These are phyloP conservation scores for Isoperla grammatica DNA, from an alignment of 2,888 invertebrate species.

Conservation along the genomic window DNA sequence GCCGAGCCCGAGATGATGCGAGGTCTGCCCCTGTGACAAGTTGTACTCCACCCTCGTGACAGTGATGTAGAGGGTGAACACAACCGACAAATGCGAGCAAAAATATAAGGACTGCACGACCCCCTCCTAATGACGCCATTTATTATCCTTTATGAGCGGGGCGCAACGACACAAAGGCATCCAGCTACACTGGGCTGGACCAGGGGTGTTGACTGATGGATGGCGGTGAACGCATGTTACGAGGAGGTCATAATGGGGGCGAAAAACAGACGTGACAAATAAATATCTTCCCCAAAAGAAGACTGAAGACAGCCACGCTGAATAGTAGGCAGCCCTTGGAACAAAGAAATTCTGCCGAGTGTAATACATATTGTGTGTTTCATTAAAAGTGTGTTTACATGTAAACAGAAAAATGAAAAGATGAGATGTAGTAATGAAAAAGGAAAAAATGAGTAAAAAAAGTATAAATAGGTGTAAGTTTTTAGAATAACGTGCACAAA, in stretches of 20 bases:
- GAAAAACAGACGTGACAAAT: too few species aligned
- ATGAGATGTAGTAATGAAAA: too few species aligned
- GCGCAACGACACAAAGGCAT: constrained; percentile 34
- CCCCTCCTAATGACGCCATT: constrained; percentile 46
- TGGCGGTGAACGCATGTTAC: constrained; percentile 6
- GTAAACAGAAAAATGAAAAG: too few species aligned
- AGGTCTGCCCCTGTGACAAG: constrained; percentile 32
- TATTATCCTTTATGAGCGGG: constrained; percentile 43
- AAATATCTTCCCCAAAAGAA: too few species aligned
- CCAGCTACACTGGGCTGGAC: constrained; percentile 42
- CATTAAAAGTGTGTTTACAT: too few species aligned
- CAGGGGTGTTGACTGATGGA: constrained; percentile 12
- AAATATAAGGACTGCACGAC: constrained; percentile 43
- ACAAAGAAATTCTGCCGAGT: too few species aligned
- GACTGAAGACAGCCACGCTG: too few species aligned
- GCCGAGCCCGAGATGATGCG: neutral
- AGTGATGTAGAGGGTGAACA: constrained; percentile 45
- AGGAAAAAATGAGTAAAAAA: too few species aligned
- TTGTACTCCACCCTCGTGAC: constrained; percentile 38
- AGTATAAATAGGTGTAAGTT: too few species aligned
- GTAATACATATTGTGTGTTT: too few species aligned
- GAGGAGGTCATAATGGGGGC: neutral
- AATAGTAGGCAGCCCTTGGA: too few species aligned
- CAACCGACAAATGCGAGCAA: constrained; percentile 45
- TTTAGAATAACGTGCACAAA: too few species aligned